Conservation (phyloP, 1,140 invertebrate species). For the Sycophaga agraensis region DNA sequence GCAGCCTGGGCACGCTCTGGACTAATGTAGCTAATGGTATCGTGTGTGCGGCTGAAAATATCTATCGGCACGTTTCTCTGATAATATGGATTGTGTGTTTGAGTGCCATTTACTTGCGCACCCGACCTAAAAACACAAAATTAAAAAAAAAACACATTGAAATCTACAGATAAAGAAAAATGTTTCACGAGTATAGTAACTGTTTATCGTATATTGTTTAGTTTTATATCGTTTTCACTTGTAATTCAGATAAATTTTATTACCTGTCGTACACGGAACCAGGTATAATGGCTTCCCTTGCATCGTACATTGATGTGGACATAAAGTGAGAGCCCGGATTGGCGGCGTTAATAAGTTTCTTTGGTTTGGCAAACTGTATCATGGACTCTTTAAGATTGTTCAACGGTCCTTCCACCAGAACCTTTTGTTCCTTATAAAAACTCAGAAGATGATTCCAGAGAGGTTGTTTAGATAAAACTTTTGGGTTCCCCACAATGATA, state of each 20-base stretch:
- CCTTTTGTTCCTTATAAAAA: conserved; percentile 97
- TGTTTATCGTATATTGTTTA: neutral
- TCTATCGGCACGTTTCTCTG: conserved; percentile 59
- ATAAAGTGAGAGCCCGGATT: conserved; percentile 97
- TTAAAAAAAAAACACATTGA: neutral
- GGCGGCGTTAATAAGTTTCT: conserved; percentile 88
- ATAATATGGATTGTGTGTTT: conserved; percentile 55
- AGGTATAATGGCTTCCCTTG: conserved; percentile 85
- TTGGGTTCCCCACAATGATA: conserved; percentile 98
- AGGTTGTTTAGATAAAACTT: conserved; percentile 96
- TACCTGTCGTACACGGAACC: conserved; percentile 74
- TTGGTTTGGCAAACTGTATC: conserved; percentile 97
- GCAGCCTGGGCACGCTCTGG: conserved; percentile 79
- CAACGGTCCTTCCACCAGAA: conserved; percentile 95
- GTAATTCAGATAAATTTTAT: neutral
- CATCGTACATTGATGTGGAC: conserved; percentile 93
- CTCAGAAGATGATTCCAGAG: conserved; percentile 98
- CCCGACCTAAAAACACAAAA: conserved; percentile 56
- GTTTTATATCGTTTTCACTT: neutral
- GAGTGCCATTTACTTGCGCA: conserved; percentile 56
- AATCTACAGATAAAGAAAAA: no score
- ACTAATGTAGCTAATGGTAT: conserved; percentile 92
- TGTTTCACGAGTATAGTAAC: no score
- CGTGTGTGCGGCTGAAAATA: conserved; percentile 72
- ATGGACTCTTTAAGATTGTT: conserved; percentile 96